phyloP scores from a whole-genome alignment of 2,888 invertebrate species.

The Drosophila setosimentum region DNA sequence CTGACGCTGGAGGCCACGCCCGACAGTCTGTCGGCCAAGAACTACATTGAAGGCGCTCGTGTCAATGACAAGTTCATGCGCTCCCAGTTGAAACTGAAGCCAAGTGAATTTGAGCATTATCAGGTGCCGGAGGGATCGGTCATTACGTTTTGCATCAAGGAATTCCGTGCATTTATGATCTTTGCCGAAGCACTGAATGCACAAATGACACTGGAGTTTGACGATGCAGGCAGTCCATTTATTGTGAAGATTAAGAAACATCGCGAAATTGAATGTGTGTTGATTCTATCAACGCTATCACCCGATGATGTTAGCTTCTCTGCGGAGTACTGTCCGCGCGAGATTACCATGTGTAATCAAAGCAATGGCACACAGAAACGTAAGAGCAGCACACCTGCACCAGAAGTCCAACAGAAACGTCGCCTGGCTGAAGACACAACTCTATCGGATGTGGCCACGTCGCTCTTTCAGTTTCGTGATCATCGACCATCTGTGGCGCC shows the following conservation, averaged over 20 bases:
- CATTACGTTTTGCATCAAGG: conserved; percentile 94
- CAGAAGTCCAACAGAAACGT: conserved; percentile 42
- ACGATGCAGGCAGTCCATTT: conserved; percentile 91
- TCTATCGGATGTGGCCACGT: conserved; percentile 29
- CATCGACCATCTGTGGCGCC: conserved; percentile 37
- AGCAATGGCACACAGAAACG: conserved; percentile 53
- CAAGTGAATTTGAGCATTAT: conserved; percentile 82
- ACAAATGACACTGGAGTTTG: conserved; percentile 90
- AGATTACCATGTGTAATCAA: conserved; percentile 48
- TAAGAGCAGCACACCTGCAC: conserved; percentile 53
- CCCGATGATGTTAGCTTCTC: conserved; percentile 83
- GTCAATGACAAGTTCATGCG: conserved; percentile 90
- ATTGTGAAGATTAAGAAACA: conserved; percentile 91
- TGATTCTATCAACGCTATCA: conserved; percentile 90
- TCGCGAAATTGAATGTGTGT: conserved; percentile 91
- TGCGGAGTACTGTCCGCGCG: conserved; percentile 68
- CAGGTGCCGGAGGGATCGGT: conserved; percentile 86
- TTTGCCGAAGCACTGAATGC: conserved; percentile 92
- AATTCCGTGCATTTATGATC: conserved; percentile 91
- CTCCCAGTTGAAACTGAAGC: conserved; percentile 91
- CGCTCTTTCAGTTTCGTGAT: conserved; percentile 65
- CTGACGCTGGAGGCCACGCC: conserved; percentile 90
- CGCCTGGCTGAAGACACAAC: conserved; percentile 61
- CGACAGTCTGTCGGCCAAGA: conserved; percentile 89
- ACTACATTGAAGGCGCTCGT: conserved; percentile 90